Evolutionary conservation across 2,888 invertebrate genomes (phyloP).

Genomic region (Melanargia galathea): DNA sequence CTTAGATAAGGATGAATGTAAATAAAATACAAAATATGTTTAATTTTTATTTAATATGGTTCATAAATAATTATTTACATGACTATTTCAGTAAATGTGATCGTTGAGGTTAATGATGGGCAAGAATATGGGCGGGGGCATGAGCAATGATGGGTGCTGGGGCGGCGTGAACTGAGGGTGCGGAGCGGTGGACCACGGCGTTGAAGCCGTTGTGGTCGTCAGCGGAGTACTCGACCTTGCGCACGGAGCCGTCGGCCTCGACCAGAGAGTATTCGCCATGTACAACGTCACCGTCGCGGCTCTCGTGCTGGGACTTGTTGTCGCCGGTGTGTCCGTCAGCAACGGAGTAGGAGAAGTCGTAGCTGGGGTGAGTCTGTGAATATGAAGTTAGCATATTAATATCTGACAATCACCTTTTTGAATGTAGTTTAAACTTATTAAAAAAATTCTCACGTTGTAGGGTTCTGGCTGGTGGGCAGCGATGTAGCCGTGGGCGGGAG

Average conservation of each 20-base stretch:
- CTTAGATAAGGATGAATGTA: too few relatives aligned
- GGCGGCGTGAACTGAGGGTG: slow-evolving; percentile 46
- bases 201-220: slow-evolving; percentile 66
- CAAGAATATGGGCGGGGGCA: slow-evolving; percentile 35
- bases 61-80: slow-evolving; percentile 15
- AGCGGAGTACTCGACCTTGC: slow-evolving; percentile 75
- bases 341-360: slow-evolving; percentile 80
- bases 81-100: background rate
- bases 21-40: background rate
- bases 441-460: slow-evolving; percentile 43
- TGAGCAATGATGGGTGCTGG: slow-evolving; percentile 25
- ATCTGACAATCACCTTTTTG: too few relatives aligned
- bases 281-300: slow-evolving; percentile 81
- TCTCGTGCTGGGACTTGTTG: slow-evolving; percentile 80
- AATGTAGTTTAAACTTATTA: background rate
- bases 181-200: slow-evolving; percentile 47
- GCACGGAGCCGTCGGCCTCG: slow-evolving; percentile 73
- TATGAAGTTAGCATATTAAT: background rate
- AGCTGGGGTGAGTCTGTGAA: slow-evolving; percentile 73
- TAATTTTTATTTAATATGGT: background rate
- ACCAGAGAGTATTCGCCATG: slow-evolving; percentile 73
- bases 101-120: slow-evolving; percentile 34
- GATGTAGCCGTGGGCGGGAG: slow-evolving; percentile 63
- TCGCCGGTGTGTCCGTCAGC: slow-evolving; percentile 82
- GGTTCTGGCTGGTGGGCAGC: slow-evolving; percentile 37